These are phyloP conservation scores for Platycheirus albimanus DNA, from an alignment of 2,888 invertebrate genomes.

Conservation along the genomic window DNA sequence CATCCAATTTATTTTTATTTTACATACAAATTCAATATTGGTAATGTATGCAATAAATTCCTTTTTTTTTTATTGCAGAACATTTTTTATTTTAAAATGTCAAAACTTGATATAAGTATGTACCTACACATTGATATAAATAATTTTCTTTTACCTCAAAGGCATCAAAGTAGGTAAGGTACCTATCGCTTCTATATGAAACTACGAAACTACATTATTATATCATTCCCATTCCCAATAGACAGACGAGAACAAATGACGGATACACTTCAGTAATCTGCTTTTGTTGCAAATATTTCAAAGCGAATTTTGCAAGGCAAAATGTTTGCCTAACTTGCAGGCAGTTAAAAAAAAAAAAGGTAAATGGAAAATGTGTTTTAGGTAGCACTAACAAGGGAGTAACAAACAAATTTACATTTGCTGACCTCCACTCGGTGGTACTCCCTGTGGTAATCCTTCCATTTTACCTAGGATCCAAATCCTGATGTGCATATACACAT, in stretches of 20 bases:
- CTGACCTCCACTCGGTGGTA: constrained; percentile 62
- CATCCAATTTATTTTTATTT: too few species aligned
- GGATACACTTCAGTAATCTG: constrained; percentile 39
- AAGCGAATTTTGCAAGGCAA: constrained; percentile 15
- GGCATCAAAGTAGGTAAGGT: too few species aligned
- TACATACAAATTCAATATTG: too few species aligned
- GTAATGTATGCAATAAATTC: too few species aligned
- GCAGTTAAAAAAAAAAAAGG: not conserved
- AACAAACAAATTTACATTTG: constrained; percentile 45
- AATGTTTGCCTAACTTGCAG: constrained; percentile 10
- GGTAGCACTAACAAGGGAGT: not conserved
- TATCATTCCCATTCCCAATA: not conserved
- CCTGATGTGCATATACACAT: too few species aligned
- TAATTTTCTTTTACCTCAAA: not conserved
- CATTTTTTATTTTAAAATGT: too few species aligned
- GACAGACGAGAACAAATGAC: constrained; percentile 5
- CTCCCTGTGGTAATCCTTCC: constrained; percentile 48
- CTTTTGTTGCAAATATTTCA: constrained; percentile 26
- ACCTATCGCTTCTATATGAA: too few species aligned
- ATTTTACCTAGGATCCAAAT: constrained; percentile 43
- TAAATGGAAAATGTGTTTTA: not conserved
- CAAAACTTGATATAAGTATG: too few species aligned
- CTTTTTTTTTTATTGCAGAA: too few species aligned
- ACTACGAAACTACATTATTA: too few species aligned
- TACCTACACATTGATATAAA: too few species aligned